Evolutionary conservation across 2,113 vertebrate species (phyloP), one percentile per base, ranked within the genome.

Genomic region (Pterocles orientalis): DNA sequence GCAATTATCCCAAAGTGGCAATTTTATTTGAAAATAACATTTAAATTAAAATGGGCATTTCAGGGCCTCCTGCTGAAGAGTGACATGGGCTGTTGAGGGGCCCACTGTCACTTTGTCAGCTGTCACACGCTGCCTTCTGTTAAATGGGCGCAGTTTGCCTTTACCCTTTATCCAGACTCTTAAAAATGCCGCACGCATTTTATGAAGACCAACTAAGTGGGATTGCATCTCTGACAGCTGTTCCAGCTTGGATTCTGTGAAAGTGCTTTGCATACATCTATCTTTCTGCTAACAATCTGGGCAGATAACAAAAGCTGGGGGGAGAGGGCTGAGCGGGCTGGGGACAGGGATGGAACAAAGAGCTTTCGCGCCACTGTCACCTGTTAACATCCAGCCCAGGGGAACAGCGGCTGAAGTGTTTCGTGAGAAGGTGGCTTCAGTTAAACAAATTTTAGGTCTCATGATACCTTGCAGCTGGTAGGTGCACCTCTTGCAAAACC

Each of bases 21-120:
- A 96, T 97, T 97, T 96, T 95, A 96, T 97, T 96, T 97, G 96
- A 96, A 97, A 97, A 96, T 96, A 95, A 96, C 94, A 96, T 97
- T 97, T 96, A 97, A 96, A 97, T 96, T 96, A 96, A 97, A 96
- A 97, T 95, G 96, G 95, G 92, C 96, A 96, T 96, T 96, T 97
- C 96, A 96, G 92, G 95, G 88, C 96, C 95, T 95, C 96, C 95
- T 88, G 95, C 95, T 96, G 95, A 83, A 96, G 96, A 94, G 90
- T 94, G 95, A 96, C 95, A 97, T 13, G 92, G 94, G 95, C 94
- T 96, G 96, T 96, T 96, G 82, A 82, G 96, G 95, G 96, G 96
- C 96, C 96, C 94, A 96, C 95, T 96, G 95, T 96, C 96, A 97
- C 96, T 96, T 91, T 96, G 95, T 97, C 96, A 97, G 96, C 96